Percentiles rank a stretch among this genome's conserved stretches.
These are phyloP conservation scores for Coptodon rendalli DNA, from an alignment of 2,113 vertebrate genomes.

Conservation along the genomic window DNA sequence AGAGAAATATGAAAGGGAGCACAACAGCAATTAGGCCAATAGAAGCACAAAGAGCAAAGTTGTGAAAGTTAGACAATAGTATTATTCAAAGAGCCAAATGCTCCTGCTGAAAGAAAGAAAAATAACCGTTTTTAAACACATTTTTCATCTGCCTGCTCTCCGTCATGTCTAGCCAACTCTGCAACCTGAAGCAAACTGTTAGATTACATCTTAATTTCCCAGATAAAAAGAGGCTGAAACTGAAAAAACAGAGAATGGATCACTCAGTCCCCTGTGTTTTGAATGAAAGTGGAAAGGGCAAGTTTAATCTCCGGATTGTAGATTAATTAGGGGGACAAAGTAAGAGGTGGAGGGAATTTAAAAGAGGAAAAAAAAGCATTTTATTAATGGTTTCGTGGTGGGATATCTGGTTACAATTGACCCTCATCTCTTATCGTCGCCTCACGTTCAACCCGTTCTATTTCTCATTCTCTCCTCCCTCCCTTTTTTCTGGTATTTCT, in stretches of 20 bases:
- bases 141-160: constrained; percentile 44
- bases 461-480: neutral
- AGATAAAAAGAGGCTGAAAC: constrained; percentile 15
- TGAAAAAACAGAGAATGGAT: constrained; percentile 15
- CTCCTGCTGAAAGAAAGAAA: neutral
- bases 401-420: constrained; percentile 39
- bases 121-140: constrained; percentile 7
- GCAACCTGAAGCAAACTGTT: constrained; percentile 32
- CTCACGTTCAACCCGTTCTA: neutral
- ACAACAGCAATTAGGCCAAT: constrained; percentile 23
- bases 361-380: neutral
- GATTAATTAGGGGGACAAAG: constrained; percentile 40
- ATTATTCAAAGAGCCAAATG: constrained; percentile 39
- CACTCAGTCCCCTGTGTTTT: neutral
- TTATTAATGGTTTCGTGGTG: constrained; percentile 14
- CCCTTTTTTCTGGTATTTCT: neutral
- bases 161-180: constrained; percentile 17
- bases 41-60: constrained; percentile 16
- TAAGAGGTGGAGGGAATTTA: neutral
- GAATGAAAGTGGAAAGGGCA: neutral
- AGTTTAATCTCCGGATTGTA: constrained; percentile 51
- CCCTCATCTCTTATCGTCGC: constrained; percentile 17
- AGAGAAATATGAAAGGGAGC: neutral
- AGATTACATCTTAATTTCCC: constrained; percentile 40
- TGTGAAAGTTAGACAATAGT: constrained; percentile 26